Conservation (phyloP, 2,113 vertebrate species). For the Natator depressus region DNA sequence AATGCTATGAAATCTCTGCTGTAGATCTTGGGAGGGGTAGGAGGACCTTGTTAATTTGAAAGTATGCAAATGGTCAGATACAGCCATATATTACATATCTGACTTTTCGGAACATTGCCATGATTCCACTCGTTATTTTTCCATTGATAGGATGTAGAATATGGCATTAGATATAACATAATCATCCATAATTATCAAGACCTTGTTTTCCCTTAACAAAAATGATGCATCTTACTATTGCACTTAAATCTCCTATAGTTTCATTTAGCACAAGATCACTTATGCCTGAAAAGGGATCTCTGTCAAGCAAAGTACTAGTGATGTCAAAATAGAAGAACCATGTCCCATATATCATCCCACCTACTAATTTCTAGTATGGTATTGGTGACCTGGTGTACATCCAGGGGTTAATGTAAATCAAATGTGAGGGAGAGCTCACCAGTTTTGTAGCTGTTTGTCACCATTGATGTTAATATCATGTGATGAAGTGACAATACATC, state of each 20-base stretch:
- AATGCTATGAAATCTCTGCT: not conserved
- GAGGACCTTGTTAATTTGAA: not conserved
- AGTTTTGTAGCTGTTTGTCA: not conserved
- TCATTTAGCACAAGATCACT: not conserved
- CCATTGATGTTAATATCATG: not conserved
- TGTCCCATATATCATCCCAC: not conserved
- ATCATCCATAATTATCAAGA: not conserved
- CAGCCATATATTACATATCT: not conserved
- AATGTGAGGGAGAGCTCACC: not conserved
- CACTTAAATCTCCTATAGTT: not conserved
- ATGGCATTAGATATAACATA: not conserved
- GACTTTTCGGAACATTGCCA: not conserved
- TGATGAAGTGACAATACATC: rapidly evolving
- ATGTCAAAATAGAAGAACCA: not conserved
- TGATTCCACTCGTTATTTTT: not conserved
- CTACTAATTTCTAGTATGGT: not conserved
- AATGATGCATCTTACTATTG: not conserved
- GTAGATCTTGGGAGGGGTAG: not conserved
- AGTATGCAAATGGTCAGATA: not conserved
- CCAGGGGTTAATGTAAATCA: not conserved
- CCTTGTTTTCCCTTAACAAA: not conserved
- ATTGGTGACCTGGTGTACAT: not conserved
- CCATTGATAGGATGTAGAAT: not conserved
- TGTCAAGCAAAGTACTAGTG: not conserved
- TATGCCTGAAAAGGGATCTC: not conserved